Evolutionary conservation across 2,113 vertebrate genomes (phyloP).

Genomic region (Arothron firmamentum): DNA sequence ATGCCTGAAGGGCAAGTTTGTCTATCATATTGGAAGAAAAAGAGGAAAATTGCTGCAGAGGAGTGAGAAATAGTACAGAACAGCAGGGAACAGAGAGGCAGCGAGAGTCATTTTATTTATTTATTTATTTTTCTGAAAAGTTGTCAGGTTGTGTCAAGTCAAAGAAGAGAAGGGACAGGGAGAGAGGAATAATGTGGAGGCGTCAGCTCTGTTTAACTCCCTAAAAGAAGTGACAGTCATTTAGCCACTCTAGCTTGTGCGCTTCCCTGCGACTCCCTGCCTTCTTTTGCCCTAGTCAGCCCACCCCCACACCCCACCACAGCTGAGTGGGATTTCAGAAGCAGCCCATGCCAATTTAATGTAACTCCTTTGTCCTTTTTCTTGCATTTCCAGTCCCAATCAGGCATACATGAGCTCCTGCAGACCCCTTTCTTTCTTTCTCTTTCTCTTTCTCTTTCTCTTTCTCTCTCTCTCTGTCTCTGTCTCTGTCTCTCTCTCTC

Average conservation of each 20-base stretch:
- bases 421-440: constrained; percentile 7
- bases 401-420: constrained; percentile 45
- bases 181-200: constrained; percentile 49
- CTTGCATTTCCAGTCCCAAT: constrained; percentile 58
- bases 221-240: constrained; percentile 63
- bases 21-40: constrained; percentile 31
- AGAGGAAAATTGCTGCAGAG: neutral
- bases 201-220: constrained; percentile 66
- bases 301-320: constrained; percentile 18
- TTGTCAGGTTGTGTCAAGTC: constrained; percentile 58
- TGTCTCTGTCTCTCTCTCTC: neutral
- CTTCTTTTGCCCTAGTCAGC: constrained; percentile 23
- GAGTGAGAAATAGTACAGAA: constrained; percentile 31
- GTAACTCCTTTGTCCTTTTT: constrained; percentile 52
- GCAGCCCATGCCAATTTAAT: constrained; percentile 59
- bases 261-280: constrained; percentile 41
- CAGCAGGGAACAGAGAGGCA: constrained; percentile 22
- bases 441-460: constrained; percentile 5
- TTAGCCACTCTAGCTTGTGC: constrained; percentile 47
- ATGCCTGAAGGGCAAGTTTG: constrained; percentile 54
- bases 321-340: constrained; percentile 48
- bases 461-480: constrained; percentile 11
- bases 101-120: constrained; percentile 18
- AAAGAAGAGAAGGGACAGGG: constrained; percentile 49
- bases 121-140: constrained; percentile 49